Percentiles rank a stretch among this genome's conserved stretches.
Evolutionary conservation across 2,888 invertebrate species (phyloP).

Genomic region (Patella pellucida): DNA sequence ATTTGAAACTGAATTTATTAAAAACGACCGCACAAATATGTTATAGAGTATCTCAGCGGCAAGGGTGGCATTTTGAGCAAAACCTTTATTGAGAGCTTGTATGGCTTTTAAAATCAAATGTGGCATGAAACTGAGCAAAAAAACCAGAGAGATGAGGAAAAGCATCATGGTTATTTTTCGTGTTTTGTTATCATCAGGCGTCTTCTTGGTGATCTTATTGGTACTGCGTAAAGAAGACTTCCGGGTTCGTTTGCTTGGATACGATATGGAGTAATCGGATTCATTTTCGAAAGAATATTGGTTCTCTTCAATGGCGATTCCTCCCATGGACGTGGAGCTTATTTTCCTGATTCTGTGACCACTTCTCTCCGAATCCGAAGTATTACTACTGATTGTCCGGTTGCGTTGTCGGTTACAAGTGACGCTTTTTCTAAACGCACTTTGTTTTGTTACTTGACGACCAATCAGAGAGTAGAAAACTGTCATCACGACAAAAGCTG

Average conservation of each 20-base stretch:
- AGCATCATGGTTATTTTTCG: conserved; percentile 49
- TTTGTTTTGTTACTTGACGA: conserved; percentile 36
- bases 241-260: conserved; percentile 22
- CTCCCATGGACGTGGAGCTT: neutral
- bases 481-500: conserved; percentile 33
- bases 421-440: conserved; percentile 33
- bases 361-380: neutral
- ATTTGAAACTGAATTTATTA: conserved; percentile 54
- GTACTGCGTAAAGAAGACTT: conserved; percentile 17
- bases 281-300: conserved; percentile 31
- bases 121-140: conserved; percentile 48
- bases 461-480: conserved; percentile 46
- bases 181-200: conserved; percentile 27
- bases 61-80: conserved; percentile 36
- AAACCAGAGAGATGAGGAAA: conserved; percentile 46
- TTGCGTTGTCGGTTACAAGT: neutral
- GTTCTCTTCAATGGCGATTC: conserved; percentile 7
- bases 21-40: conserved; percentile 52
- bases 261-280: conserved; percentile 28
- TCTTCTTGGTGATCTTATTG: conserved; percentile 25
- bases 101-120: conserved; percentile 44
- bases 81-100: conserved; percentile 40
- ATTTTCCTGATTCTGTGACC: neutral
- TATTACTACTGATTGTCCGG: neutral
- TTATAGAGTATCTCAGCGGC: conserved; percentile 45